phyloP scores from a whole-genome alignment of 2,888 invertebrate species.

The Hymenopus coronatus region DNA sequence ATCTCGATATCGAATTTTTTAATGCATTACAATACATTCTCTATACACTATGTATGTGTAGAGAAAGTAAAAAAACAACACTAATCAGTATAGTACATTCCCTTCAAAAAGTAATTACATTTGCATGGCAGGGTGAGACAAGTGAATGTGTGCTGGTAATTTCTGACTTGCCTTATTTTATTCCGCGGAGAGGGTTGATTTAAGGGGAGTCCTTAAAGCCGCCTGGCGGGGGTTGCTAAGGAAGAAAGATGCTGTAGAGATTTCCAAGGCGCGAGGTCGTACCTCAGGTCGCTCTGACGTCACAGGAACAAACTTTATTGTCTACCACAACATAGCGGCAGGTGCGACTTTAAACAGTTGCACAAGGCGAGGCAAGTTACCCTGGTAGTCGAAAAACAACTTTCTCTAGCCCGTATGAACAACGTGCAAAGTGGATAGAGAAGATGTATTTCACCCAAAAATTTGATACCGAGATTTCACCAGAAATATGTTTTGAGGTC shows the following conservation, averaged over 20 bases:
- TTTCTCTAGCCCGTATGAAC: too few species aligned
- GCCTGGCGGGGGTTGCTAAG: neutral
- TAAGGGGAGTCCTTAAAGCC: neutral
- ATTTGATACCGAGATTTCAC: too few species aligned
- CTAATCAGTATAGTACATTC: neutral
- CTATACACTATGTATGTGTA: too few species aligned
- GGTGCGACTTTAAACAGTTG: too few species aligned
- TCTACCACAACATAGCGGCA: neutral
- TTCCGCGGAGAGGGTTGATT: neutral
- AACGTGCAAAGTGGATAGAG: too few species aligned
- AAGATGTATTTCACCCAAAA: too few species aligned
- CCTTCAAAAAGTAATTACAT: neutral
- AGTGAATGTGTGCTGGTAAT: neutral
- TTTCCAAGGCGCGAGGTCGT: neutral
- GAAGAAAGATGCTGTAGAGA: neutral
- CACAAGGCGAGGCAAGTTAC: too few species aligned
- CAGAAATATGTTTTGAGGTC: too few species aligned
- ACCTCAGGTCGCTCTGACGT: neutral
- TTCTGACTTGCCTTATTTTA: neutral
- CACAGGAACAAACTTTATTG: neutral
- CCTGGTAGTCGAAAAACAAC: too few species aligned
- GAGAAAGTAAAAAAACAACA: too few species aligned
- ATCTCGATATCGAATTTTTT: too few species aligned
- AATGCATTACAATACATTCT: too few species aligned
- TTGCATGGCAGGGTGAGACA: neutral